A percentile compares a stretch with the other conserved stretches of the same genome.
phyloP scores from a whole-genome alignment of 2,888 invertebrate genomes.

The Plagodis pulveraria region DNA sequence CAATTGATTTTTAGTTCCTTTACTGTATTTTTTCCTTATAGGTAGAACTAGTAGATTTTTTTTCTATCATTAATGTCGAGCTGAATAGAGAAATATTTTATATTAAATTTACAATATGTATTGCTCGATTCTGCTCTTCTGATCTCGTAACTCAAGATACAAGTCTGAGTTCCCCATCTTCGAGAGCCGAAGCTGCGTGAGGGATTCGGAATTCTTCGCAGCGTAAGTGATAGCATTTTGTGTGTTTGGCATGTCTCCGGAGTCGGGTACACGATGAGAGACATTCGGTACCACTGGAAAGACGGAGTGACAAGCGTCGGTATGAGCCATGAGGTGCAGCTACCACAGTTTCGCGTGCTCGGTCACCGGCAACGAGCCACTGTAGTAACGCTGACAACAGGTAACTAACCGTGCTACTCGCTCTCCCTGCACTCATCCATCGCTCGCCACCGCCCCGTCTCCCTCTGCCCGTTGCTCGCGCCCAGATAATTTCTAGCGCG shows the following conservation, averaged over 20 bases:
- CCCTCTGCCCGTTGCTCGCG: conserved; percentile 81
- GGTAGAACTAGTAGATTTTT: conserved; percentile 59
- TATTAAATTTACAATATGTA: conserved; percentile 14
- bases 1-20: conserved; percentile 12
- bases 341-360: conserved; percentile 98
- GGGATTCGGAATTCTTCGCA: conserved; percentile 71
- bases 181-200: conserved; percentile 60
- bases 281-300: conserved; percentile 98
- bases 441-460: conserved; percentile 79
- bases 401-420: conserved; percentile 86
- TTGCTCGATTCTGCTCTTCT: conserved; percentile 54
- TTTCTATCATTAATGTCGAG: conserved; percentile 62
- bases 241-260: conserved; percentile 86
- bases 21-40: conserved; percentile 42
- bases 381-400: conserved; percentile 97
- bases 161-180: conserved; percentile 53
- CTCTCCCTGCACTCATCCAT: conserved; percentile 75
- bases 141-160: conserved; percentile 54
- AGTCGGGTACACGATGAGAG: conserved; percentile 99
- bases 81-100: conserved; percentile 44
- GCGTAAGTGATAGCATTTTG: conserved; percentile 85
- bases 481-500: conserved; percentile 70
- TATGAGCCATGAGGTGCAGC: conserved; percentile 97
- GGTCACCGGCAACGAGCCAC: conserved; percentile 97
- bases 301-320: conserved; percentile 96